These are phyloP conservation scores for Alentia gelatinosa DNA, from an alignment of 2,888 invertebrate species.

Conservation along the genomic window DNA sequence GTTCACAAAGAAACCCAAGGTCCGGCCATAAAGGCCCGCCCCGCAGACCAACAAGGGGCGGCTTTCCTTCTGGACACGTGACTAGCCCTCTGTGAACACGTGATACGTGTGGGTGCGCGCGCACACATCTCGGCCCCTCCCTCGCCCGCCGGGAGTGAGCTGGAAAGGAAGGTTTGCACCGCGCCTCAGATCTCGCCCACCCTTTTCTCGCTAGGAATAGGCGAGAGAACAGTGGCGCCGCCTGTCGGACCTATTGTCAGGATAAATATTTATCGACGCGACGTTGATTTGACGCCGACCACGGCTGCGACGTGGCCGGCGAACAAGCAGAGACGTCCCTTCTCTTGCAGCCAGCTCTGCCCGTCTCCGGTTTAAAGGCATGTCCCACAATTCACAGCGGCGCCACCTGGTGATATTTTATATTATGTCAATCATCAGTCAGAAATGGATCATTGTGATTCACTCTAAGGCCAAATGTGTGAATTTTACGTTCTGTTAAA, in stretches of 20 bases:
- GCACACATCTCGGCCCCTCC: too few species aligned
- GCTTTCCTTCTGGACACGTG: neutral
- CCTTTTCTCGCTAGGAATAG: neutral
- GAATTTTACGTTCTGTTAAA: too few species aligned
- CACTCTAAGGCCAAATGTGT: too few species aligned
- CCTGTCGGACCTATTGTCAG: neutral
- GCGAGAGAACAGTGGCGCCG: neutral
- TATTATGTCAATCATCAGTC: too few species aligned
- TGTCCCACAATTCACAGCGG: too few species aligned
- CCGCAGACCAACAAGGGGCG: neutral
- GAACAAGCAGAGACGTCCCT: neutral
- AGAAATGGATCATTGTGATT: too few species aligned
- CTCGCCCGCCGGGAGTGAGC: neutral
- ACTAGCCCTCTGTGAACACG: neutral
- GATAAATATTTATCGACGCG: constrained; percentile 9
- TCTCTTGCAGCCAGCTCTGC: too few species aligned
- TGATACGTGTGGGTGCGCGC: neutral
- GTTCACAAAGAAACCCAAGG: neutral
- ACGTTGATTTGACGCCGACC: neutral
- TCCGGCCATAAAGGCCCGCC: neutral
- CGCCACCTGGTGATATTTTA: too few species aligned
- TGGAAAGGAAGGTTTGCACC: too few species aligned
- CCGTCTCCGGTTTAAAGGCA: too few species aligned
- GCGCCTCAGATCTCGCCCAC: neutral
- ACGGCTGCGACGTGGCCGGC: neutral